Evolutionary conservation across 2,113 vertebrate species (phyloP).

Genomic region (Corynorhinus townsendii): DNA sequence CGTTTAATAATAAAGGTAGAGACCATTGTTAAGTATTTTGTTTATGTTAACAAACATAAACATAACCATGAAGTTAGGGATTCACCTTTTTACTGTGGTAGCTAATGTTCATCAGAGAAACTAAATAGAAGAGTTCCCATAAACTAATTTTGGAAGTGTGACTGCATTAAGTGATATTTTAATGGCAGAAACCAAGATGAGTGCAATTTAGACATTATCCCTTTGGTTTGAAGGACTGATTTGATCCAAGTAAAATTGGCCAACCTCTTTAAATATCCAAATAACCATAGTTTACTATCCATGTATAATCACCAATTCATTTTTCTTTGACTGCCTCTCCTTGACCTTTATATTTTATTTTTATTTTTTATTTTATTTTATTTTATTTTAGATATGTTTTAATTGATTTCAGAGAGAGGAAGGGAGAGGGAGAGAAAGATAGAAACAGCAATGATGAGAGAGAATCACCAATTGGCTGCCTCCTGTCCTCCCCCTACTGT

Average conservation of each 20-base stretch:
- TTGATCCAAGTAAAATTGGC: neutral
- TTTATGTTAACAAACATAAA: too few relatives aligned
- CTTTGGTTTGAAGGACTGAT: neutral
- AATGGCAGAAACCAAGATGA: neutral
- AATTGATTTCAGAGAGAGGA: too few relatives aligned
- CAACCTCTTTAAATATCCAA: neutral
- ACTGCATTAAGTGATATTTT: neutral
- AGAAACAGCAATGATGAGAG: neutral
- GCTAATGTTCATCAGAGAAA: neutral
- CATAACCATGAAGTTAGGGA: neutral
- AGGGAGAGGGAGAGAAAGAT: neutral
- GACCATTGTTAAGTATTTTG: too few relatives aligned
- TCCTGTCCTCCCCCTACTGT: too few relatives aligned
- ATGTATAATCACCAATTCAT: neutral
- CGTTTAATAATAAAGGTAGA: neutral
- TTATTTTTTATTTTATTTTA: too few relatives aligned
- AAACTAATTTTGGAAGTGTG: neutral
- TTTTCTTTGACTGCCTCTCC: neutral
- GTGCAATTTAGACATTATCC: neutral
- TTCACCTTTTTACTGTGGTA: neutral
- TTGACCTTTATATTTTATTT: neutral
- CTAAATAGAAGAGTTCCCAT: neutral
- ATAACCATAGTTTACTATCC: neutral
- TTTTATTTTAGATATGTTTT: too few relatives aligned
- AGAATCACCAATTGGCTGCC: neutral